Evolutionary conservation across 2,888 invertebrate genomes (phyloP), one percentile per base, ranked within the genome.

Genomic region (Alsophila aescularia): DNA sequence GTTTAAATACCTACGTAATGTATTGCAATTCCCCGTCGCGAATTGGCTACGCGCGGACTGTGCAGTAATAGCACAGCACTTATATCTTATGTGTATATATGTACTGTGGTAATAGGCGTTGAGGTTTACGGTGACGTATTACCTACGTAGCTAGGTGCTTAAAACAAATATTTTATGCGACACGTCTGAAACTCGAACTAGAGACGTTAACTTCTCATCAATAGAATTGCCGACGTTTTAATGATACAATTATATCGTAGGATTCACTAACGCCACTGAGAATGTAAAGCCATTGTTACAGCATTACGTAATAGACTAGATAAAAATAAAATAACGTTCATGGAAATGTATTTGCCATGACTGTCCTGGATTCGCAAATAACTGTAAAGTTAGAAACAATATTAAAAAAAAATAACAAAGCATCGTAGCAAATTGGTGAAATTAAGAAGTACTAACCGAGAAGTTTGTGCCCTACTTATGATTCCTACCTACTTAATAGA

Each of bases 61-160:
- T n/a, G n/a, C n/a, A n/a, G n/a, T n/a, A n/a, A n/a, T n/a, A n/a
- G n/a, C n/a, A n/a, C n/a, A n/a, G n/a, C n/a, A n/a, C n/a, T n/a
- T n/a, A n/a, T n/a, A n/a, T n/a, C n/a, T n/a, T n/a, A n/a, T n/a
- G n/a, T n/a, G n/a, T n/a, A n/a, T n/a, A n/a, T n/a, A n/a, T n/a
- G 37, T 24, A 18, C 18, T 18, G n/a, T n/a, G n/a, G n/a, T 53
- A 59, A 52, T 62, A 65, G 61, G 51, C 66, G 66, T 52, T 21
- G 49, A 62, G 60, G 64, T 49, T 49, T 36, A 37, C 50, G 57
- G 72, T 82, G 80, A 83, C 83, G 77, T 73, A 73, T 61, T 68
- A 49, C 53, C 73, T 61, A 77, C 73, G 76, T 76, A 75, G 77
- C 67, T 35, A 43, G 27, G 16, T n/a, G n/a, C n/a, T n/a, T n/a